Percentiles rank a stretch among this genome's conserved stretches.
Evolutionary conservation across 2,113 vertebrate species (phyloP).

Genomic region (Vulpes lagopus): DNA sequence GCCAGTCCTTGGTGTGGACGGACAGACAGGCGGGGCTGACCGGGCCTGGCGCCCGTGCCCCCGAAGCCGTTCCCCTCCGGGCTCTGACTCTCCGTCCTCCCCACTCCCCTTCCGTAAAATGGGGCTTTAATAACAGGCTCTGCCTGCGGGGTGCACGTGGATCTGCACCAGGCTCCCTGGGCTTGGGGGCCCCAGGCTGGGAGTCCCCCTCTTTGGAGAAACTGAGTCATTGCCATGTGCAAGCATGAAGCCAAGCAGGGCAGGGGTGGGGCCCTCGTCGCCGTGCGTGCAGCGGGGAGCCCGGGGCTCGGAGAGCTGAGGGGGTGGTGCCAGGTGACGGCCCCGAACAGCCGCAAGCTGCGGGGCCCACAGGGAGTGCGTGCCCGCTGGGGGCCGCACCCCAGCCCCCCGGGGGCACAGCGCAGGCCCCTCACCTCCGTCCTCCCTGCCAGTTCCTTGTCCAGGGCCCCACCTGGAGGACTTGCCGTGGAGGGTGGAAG

Average conservation of each 20-base stretch:
- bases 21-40: not conserved
- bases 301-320: not conserved
- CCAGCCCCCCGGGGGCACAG: fast-evolving
- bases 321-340: not conserved
- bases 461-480: not conserved
- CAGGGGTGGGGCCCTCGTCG: fast-evolving
- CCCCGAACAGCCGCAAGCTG: not conserved
- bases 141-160: not conserved
- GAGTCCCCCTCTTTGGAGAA: not conserved
- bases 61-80: fast-evolving
- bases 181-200: not conserved
- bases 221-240: fast-evolving
- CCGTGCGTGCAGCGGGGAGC: fast-evolving
- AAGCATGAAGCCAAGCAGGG: not conserved
- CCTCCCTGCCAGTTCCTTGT: not conserved
- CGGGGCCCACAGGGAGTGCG: not conserved
- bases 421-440: not conserved
- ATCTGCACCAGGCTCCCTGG: fast-evolving
- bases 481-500: fast-evolving
- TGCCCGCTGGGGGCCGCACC: not conserved
- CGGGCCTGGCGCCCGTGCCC: not conserved
- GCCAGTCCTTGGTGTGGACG: not conserved
- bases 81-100: no score
- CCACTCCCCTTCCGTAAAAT: fast-evolving
- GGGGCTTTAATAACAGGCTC: not conserved